Conservation (phyloP, 2,888 invertebrate genomes). For the Heteromurus nitidus region DNA sequence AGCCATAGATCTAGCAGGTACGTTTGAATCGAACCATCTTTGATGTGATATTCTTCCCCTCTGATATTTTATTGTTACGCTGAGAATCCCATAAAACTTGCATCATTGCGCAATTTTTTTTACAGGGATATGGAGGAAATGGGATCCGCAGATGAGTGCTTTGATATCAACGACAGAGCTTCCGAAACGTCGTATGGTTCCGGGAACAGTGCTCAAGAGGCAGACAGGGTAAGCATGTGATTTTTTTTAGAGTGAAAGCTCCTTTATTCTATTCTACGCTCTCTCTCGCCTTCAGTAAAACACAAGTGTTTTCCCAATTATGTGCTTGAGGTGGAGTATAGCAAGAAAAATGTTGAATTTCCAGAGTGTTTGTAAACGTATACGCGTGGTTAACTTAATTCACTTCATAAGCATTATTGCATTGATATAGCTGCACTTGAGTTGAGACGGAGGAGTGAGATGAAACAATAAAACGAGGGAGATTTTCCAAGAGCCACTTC, state of each 20-base stretch:
- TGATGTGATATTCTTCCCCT: too few species aligned
- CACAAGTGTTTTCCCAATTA: background rate
- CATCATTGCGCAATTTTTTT: too few species aligned
- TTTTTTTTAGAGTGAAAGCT: background rate
- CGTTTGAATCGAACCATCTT: slow-evolving; percentile 57
- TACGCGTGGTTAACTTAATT: too few species aligned
- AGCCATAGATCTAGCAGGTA: slow-evolving; percentile 89
- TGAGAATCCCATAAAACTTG: too few species aligned
- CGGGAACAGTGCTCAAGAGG: slow-evolving; percentile 83
- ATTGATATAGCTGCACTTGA: too few species aligned
- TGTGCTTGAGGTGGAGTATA: slow-evolving; percentile 5
- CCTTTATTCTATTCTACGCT: background rate
- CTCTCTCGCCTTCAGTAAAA: background rate
- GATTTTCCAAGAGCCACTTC: too few species aligned
- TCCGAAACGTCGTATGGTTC: slow-evolving; percentile 94
- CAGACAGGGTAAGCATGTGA: slow-evolving; percentile 62
- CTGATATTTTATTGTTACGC: background rate
- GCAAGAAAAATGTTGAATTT: background rate
- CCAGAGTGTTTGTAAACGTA: background rate
- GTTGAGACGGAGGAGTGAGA: too few species aligned
- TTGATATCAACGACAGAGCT: slow-evolving; percentile 90
- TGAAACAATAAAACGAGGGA: too few species aligned
- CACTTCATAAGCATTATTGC: too few species aligned
- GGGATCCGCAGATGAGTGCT: slow-evolving; percentile 87
- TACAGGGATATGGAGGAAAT: slow-evolving; percentile 91